Base-by-base conservation (phyloP, 53 echinoderm and acorn worm species). In the Actinopyga echinites region DNA sequence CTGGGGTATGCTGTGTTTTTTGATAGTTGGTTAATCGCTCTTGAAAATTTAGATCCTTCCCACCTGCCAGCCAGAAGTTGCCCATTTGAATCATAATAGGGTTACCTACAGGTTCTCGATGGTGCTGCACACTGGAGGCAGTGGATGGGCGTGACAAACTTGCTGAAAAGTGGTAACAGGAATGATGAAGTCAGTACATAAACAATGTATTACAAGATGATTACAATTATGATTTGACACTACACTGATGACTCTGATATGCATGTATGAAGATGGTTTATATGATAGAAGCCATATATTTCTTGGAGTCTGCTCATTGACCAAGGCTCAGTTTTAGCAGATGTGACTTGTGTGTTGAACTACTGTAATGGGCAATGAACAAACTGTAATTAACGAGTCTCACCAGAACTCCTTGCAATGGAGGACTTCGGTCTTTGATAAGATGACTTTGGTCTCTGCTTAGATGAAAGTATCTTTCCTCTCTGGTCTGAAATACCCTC, bases 41-140 rank as follows among this genome's bases (percentile, higher is more conserved):
- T 34, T 86, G 92, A 61, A 85, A 83, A 57, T 92, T 87, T 15
- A 99, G 42, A 60, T 94, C 90, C 61, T 85, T 57, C 31, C 99
- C 99, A 6, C 99, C 92, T 21, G 94, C 99, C 57, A 99, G 83
- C 99, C 99, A 99, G 74, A 79, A 68, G 57, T 92, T 94, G 21
- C 89, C 93, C 56, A 86, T 87, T 80, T 94, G 93, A 6, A 90
- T 84, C 42, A 90, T 57, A 43, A 99, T 69, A 10, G 92, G 93
- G 45, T 65, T 86, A 10, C 89, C 93, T 1, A 36, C 53, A 12
- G 74, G 87, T 55, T 91, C 93, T 24, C 82, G 24, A 15, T 37
- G 29, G n/a, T 31, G 11, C 26, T 25, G 26, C 0, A 61, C 19
- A 62, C 81, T 30, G 17, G 85, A 84, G 7, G 88, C 84, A 20